Evolutionary conservation across 2,113 vertebrate species (phyloP).

Genomic region (Macaca fascicularis): T2T-MFA8v1.1 NC_088378.1:90166001-90166500

Average conservation of each 20-base stretch:
- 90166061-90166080: neutral
- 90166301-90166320: neutral
- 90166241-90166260: neutral
- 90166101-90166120: neutral
- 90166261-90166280: neutral
- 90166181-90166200: neutral
- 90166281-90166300: neutral
- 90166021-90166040: neutral
- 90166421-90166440: neutral
- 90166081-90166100: neutral
- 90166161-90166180: neutral
- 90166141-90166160: neutral
- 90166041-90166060: neutral
- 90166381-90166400: neutral
- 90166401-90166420: neutral
- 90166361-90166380: neutral
- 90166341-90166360: neutral
- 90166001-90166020: neutral
- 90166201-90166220: neutral
- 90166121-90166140: neutral
- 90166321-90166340: neutral
- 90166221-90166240: neutral
- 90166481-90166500: neutral
- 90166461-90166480: neutral
- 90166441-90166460: neutral